Conservation (phyloP, 2,797 vertebrate genomes). For the Agapornis canus region DNA sequence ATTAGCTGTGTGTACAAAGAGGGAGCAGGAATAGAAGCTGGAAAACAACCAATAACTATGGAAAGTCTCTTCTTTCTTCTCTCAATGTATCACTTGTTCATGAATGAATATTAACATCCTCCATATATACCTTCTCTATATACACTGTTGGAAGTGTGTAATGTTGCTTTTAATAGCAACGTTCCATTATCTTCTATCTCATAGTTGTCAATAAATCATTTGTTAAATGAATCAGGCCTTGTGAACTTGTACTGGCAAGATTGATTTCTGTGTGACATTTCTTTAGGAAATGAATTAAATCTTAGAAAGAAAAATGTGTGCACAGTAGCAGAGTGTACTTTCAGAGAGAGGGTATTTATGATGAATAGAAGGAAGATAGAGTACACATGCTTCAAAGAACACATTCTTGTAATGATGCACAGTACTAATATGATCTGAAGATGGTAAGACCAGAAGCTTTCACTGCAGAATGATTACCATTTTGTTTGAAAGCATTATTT, state of each 20-base stretch:
- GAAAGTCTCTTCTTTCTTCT: background rate
- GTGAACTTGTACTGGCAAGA: conserved; percentile 34
- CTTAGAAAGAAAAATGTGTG: conserved; percentile 47
- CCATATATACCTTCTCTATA: background rate
- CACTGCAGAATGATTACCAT: conserved; percentile 24
- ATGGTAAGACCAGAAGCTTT: conserved; percentile 53
- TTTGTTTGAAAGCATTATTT: conserved; percentile 65
- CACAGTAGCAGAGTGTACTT: conserved; percentile 26
- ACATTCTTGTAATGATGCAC: conserved; percentile 58
- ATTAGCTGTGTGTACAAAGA: background rate
- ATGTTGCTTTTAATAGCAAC: conserved; percentile 19
- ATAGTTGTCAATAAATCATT: conserved; percentile 37
- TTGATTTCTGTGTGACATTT: conserved; percentile 51
- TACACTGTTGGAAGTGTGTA: background rate
- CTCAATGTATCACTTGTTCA: background rate
- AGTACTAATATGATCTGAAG: conserved; percentile 37
- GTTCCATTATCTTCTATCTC: conserved; percentile 49
- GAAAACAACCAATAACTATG: background rate
- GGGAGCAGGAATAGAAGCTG: background rate
- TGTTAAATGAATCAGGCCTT: conserved; percentile 35
- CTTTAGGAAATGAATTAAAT: conserved; percentile 60
- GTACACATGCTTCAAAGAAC: conserved; percentile 53
- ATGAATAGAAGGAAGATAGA: conserved; percentile 45
- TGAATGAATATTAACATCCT: background rate
- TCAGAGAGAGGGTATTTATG: conserved; percentile 42